Base-by-base conservation (phyloP, 2,797 vertebrate species). In the Pseudochaenichthys georgianus region DNA sequence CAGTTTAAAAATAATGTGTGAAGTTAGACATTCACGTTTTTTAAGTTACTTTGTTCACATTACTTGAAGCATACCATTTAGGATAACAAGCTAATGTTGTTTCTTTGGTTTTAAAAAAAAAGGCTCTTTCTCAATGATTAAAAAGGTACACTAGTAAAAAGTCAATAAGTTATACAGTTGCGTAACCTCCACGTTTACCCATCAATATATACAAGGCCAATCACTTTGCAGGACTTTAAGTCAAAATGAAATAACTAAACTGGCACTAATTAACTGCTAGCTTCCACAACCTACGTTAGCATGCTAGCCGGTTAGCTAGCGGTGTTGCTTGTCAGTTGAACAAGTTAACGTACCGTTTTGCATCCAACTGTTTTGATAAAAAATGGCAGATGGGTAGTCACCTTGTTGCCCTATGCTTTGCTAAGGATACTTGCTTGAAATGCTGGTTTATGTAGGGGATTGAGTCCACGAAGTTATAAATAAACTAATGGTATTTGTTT, bases 131-230 rank as follows among this genome's bases (percentile, higher is more conserved):
- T 54, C 5, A 5, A 28, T 7, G 7, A 19, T 34, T 34, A 8
- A 67, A 57, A 21, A 23, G 0, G 16, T 3, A 17, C 17, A 13
- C 19, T n/a, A 16, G 45, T 13, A 12, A 13, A 16, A 2, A 3
- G 34, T 38, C 34, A 38, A 38, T 38, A 38, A 38, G 34, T 38
- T 38, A 38, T 7, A 38, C 34, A 38, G 34, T 46, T 12, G 5
- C 16, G 1, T 17, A 15, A 1, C 5, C 3, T 10, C 0, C 9
- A 15, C 11, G 48, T n/a, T 19, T 50, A 51, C 53, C 5, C 7
- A 1, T 50, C 0, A 13, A 2, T 4, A 21, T 0, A 0, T 3
- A 4, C 8, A 38, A 3, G 1, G 1, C 5, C 12, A 1, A 3
- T 12, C 11, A 12, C 34, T 38, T 45, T 73, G 11, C 2, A 0